Conservation (phyloP, 2,797 vertebrate species). For the Phataginus tetradactyla region DNA sequence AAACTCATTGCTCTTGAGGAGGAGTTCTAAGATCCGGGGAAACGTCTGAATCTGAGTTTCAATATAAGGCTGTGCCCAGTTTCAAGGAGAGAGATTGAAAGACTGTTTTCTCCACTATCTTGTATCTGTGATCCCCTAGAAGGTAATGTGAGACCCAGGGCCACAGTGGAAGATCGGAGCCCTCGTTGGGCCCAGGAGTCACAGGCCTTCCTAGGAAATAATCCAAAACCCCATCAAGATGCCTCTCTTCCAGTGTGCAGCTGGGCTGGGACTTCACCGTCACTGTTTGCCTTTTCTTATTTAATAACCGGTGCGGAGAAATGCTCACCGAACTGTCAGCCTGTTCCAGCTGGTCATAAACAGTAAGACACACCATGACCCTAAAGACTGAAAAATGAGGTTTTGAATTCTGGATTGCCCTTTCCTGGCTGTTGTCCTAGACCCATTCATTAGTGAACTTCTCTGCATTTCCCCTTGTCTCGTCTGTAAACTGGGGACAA, state of each 20-base stretch:
- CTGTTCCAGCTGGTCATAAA: background rate
- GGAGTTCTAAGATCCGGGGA: background rate
- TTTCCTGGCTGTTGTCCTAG: background rate
- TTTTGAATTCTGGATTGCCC: background rate
- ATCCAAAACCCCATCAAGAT: background rate
- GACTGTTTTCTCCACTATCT: background rate
- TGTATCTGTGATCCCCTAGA: background rate
- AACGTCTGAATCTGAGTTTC: slow-evolving; percentile 20
- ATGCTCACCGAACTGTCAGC: background rate
- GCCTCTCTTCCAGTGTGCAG: background rate
- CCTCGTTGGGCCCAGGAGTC: background rate
- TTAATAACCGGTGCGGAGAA: background rate
- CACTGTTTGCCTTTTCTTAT: background rate
- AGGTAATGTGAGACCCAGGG: background rate
- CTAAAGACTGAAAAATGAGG: background rate
- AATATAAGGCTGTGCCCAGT: background rate
- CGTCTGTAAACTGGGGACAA: background rate
- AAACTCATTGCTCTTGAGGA: slow-evolving; percentile 76
- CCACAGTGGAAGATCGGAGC: background rate
- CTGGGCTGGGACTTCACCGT: background rate
- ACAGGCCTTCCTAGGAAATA: background rate
- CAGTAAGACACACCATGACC: background rate
- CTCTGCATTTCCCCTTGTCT: background rate
- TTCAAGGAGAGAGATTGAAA: background rate
- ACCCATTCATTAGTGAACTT: background rate